A percentile compares a stretch with the other conserved stretches of the same genome.
Evolutionary conservation across 2,888 invertebrate species (phyloP).

Genomic region (Thelaira solivaga): DNA sequence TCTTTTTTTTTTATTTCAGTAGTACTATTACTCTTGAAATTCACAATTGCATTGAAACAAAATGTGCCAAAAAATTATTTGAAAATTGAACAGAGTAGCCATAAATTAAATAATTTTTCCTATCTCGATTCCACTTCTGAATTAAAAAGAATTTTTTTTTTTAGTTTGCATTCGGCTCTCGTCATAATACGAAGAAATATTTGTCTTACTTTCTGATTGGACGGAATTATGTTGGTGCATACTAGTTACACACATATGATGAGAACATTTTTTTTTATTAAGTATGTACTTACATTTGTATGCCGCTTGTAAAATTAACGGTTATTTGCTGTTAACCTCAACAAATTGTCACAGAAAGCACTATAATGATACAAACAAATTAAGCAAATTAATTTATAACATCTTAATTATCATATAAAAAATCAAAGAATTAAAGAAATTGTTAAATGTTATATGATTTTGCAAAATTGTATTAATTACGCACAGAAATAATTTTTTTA

Average conservation of each 20-base stretch:
- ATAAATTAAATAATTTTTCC: too few relatives aligned
- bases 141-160: too few relatives aligned
- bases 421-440: constrained; percentile 14
- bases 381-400: not conserved
- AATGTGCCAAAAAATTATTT: too few relatives aligned
- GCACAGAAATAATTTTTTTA: not conserved
- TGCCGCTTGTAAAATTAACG: constrained; percentile 49
- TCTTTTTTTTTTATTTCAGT: too few relatives aligned
- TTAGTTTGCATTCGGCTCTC: too few relatives aligned
- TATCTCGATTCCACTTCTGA: too few relatives aligned
- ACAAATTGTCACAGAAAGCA: constrained; percentile 58
- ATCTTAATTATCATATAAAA: not conserved
- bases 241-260: not conserved
- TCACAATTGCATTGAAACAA: too few relatives aligned
- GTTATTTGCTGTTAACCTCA: constrained; percentile 48
- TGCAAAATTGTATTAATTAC: not conserved
- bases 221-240: too few relatives aligned
- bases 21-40: too few relatives aligned
- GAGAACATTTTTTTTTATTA: not conserved
- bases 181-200: too few relatives aligned
- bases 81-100: too few relatives aligned
- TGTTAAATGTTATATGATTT: not conserved
- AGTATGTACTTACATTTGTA: constrained; percentile 52
- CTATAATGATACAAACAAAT: constrained; percentile 32
- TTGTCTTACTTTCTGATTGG: too few relatives aligned